Percentiles rank a stretch among this genome's conserved stretches.
These are phyloP conservation scores for Buphagus erythrorhynchus DNA, from an alignment of 2,797 vertebrate genomes.

Conservation along the genomic window DNA sequence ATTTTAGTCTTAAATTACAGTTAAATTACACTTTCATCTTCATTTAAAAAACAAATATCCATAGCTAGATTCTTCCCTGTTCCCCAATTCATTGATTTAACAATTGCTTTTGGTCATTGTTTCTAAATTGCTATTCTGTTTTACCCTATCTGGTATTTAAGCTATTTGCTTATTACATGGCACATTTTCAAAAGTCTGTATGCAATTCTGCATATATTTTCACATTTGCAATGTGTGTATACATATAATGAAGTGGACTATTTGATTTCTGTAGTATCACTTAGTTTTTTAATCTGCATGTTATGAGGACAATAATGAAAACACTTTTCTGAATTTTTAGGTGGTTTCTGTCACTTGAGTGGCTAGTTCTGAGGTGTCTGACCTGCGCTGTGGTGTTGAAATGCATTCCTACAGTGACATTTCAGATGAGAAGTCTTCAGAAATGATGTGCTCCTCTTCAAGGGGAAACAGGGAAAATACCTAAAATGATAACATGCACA, in stretches of 20 bases:
- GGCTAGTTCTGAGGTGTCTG: neutral
- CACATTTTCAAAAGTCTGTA: neutral
- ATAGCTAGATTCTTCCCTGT: neutral
- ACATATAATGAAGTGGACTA: neutral
- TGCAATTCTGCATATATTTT: neutral
- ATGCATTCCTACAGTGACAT: neutral
- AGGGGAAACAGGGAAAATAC: neutral
- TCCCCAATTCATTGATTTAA: neutral
- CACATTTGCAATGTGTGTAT: neutral
- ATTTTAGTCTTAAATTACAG: neutral
- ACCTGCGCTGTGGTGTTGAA: neutral
- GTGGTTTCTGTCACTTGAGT: neutral
- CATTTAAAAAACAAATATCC: neutral
- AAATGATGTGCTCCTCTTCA: neutral
- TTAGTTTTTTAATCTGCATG: neutral
- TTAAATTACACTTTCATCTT: slow-evolving; percentile 6
- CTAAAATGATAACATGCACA: neutral
- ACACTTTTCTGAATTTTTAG: neutral
- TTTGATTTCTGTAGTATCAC: neutral
- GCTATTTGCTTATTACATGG: neutral
- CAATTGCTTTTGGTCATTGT: neutral
- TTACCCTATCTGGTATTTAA: neutral
- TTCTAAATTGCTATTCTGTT: neutral
- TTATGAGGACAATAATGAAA: neutral
- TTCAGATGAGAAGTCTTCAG: neutral